phyloP scores from a whole-genome alignment of 2,888 invertebrate genomes.

The Glyphotaelius pellucidus region DNA sequence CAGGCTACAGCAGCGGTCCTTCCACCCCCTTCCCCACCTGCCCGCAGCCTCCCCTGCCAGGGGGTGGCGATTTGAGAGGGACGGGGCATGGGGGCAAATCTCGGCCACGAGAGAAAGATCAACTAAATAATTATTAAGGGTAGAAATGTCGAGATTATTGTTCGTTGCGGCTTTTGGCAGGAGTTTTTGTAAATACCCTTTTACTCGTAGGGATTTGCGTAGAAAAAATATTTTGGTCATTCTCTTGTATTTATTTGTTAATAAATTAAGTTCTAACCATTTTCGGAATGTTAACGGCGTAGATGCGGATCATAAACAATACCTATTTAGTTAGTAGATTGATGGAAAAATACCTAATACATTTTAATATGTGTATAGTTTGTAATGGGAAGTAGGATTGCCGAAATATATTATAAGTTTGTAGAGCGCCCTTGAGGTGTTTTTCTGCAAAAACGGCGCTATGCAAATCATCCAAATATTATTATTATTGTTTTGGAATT shows the following conservation, averaged over 20 bases:
- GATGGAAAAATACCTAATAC: neutral
- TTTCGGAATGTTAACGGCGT: neutral
- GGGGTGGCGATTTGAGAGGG: neutral
- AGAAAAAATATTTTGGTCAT: neutral
- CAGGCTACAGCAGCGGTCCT: neutral
- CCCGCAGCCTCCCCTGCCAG: neutral
- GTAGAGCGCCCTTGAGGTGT: too few species aligned
- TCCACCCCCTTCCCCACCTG: neutral
- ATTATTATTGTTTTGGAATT: neutral
- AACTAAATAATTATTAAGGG: neutral
- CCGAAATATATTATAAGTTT: too few species aligned
- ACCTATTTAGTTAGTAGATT: neutral
- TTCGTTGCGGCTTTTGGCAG: neutral
- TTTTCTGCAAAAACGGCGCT: too few species aligned
- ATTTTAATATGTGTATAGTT: too few species aligned
- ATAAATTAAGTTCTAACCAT: neutral
- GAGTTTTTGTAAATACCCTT: neutral
- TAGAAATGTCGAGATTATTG: neutral
- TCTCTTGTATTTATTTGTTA: neutral
- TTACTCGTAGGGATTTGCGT: neutral
- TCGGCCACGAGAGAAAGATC: neutral
- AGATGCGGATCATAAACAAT: neutral
- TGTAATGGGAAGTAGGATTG: too few species aligned
- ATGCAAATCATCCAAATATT: too few species aligned
- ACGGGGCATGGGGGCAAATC: slow-evolving; percentile 14